A percentile compares a stretch with the other conserved stretches of the same genome.
Evolutionary conservation across 2,113 vertebrate genomes (phyloP).

Genomic region (Rhynchomys soricoides): DNA sequence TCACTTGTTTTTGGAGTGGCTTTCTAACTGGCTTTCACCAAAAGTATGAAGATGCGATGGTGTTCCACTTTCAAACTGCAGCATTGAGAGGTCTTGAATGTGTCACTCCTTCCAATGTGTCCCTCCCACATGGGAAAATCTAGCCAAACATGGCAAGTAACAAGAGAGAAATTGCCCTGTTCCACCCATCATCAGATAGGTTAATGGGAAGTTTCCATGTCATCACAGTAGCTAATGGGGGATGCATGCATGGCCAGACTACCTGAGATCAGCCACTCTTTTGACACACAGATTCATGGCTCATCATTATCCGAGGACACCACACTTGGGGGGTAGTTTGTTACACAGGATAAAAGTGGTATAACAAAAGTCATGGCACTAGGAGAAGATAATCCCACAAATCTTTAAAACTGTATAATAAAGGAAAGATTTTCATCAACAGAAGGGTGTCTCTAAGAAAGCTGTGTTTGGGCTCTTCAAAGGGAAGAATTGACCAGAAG

Average conservation of each 20-base stretch:
- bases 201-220: not conserved
- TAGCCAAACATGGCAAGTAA: not conserved
- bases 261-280: not conserved
- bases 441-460: not conserved
- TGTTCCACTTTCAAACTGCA: too few relatives aligned
- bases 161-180: not conserved
- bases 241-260: rapidly evolving
- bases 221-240: not conserved
- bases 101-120: not conserved
- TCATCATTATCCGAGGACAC: not conserved
- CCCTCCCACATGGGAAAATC: not conserved
- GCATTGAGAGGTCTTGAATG: not conserved
- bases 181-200: not conserved
- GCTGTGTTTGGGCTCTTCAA: not conserved
- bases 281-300: too few relatives aligned
- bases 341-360: not conserved
- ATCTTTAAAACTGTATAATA: not conserved
- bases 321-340: not conserved
- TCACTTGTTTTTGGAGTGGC: not conserved
- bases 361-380: not conserved
- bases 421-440: not conserved
- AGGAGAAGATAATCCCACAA: not conserved
- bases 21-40: not conserved
- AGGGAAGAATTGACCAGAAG: not conserved
- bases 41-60: not conserved